These are phyloP conservation scores for Cryptomyrus ogoouensis DNA, from an alignment of 2,113 vertebrate species.

Conservation along the genomic window DNA sequence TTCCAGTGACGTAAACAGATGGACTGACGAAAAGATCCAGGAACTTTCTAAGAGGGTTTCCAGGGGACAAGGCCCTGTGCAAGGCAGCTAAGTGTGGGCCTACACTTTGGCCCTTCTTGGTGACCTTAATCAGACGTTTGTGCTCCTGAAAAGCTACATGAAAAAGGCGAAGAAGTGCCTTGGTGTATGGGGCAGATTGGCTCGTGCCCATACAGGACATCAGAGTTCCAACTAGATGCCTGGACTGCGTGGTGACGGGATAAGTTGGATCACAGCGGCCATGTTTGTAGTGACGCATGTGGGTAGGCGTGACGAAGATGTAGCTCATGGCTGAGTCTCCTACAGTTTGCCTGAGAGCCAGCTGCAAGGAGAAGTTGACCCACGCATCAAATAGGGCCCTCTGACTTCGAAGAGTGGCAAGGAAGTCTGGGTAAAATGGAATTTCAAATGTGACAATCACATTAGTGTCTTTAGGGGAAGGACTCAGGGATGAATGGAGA, in stretches of 20 bases:
- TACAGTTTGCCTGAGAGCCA: constrained; percentile 57
- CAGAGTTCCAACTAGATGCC: constrained; percentile 48
- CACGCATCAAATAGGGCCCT: constrained; percentile 65
- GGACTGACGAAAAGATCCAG: constrained; percentile 61
- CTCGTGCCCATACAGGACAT: constrained; percentile 38
- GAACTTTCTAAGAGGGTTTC: constrained; percentile 56
- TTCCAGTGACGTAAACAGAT: constrained; percentile 64
- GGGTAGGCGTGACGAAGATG: constrained; percentile 65
- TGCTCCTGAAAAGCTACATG: constrained; percentile 61
- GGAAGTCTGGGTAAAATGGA: constrained; percentile 57
- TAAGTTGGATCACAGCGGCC: constrained; percentile 70
- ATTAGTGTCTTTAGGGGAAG: constrained; percentile 36
- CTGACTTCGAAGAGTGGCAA: constrained; percentile 56
- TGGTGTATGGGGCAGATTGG: constrained; percentile 34
- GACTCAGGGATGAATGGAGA: constrained; percentile 14
- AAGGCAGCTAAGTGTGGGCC: constrained; percentile 63
- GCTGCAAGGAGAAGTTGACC: constrained; percentile 68
- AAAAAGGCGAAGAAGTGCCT: constrained; percentile 51
- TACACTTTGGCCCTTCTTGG: constrained; percentile 59
- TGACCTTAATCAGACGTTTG: constrained; percentile 60
- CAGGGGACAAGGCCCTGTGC: constrained; percentile 47
- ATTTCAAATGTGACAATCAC: constrained; percentile 61
- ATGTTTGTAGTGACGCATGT: constrained; percentile 70
- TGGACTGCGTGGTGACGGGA: constrained; percentile 52
- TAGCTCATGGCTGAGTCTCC: constrained; percentile 52